Base-by-base conservation (phyloP, 2,888 invertebrate genomes). In the Drosophila diplacantha region DNA sequence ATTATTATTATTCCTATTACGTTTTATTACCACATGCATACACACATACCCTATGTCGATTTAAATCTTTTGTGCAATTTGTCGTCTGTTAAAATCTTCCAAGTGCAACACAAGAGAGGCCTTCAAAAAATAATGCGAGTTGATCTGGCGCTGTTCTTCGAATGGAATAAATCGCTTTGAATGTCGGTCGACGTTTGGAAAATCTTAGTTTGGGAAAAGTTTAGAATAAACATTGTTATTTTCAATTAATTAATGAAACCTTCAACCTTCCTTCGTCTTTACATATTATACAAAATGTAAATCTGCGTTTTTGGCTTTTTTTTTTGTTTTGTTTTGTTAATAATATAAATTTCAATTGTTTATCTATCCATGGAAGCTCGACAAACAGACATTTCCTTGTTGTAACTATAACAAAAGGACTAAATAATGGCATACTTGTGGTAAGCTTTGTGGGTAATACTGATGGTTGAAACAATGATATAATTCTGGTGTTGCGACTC, bases 11-110 rank as follows among this genome's bases (percentile, higher is more conserved):
- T 20, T 32, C 34, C 6, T 26, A 26, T 24, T 31, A 31, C 31
- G 14, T 43, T 8, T 35, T 31, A 16, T 53, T 46, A 34, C 47
- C 39, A 35, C 39, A 29, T 6, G 16, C 41, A 41, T n/a, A 16
- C 41, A 41, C 16, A n/a, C 41, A 41, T 41, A 60, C 14, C 44
- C 61, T 41, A 56, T 11, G 14, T 55, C 12, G 50, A 31, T 60
- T 49, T 47, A 60, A 61, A 61, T 61, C 62, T 31, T 61, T 61
- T 61, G 61, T 60, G 61, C 61, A 49, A 43, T 60, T 43, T 29
- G 18, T 31, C 18, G 8, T 18, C 29, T 18, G 14, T 37, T 22
- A 34, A 55, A 41, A 43, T 34, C 22, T 43, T 12, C 8, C 29
- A 55, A 53, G 54, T 22, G 38, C 32, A 57, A 26, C 44, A 14